Evolutionary conservation across 23 tunicate species (phyloP), one percentile per base, ranked within the genome.

Genomic region (Ascidia mentula): DNA sequence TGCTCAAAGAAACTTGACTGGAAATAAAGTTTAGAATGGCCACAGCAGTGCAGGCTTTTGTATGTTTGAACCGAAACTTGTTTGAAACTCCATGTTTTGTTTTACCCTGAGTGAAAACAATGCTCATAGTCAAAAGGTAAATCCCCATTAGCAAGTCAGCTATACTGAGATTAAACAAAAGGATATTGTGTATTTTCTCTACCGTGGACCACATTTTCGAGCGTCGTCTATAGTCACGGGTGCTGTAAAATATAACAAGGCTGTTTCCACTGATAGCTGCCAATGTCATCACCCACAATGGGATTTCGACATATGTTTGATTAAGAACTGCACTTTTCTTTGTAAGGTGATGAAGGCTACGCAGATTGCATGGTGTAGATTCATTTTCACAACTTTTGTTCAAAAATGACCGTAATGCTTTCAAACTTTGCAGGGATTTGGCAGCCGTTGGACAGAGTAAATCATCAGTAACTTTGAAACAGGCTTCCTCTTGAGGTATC

Each of bases 131-230:
- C 1, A 36, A 18, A 12, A 80, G 31, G 78, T 80, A 80, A 24
- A 80, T 17, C 5, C 84, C 84, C 84, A 80, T 80, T 32, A 80
- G n/a, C 69, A 80, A 46, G 31, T 80, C 84, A 18, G 84, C 59
- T 17, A 80, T 12, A 20, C 77, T 75, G 0, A 80, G 40, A 42
- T 80, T 80, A 13, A 69, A n/a, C 0, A 80, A 28, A 7, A 80
- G 40, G 5, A 40, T 12, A 22, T 30, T 37, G 75, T 80, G 84
- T 3, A 80, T 31, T 31, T 80, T 80, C 36, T 46, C 84, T 18
- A 28, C 32, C 32, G 26, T 37, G 2, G 40, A 53, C 24, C 65
- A 20, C 13, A 9, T 20, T 3, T 28, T 28, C 4, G 13, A 53
- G 24, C 65, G 28, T 26, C 4, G 24, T 53, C 24, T 53, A 3